Percentiles rank a stretch among this genome's conserved stretches.
phyloP scores from a whole-genome alignment of 2,888 invertebrate species.

The Macrosiphum euphorbiae region DNA sequence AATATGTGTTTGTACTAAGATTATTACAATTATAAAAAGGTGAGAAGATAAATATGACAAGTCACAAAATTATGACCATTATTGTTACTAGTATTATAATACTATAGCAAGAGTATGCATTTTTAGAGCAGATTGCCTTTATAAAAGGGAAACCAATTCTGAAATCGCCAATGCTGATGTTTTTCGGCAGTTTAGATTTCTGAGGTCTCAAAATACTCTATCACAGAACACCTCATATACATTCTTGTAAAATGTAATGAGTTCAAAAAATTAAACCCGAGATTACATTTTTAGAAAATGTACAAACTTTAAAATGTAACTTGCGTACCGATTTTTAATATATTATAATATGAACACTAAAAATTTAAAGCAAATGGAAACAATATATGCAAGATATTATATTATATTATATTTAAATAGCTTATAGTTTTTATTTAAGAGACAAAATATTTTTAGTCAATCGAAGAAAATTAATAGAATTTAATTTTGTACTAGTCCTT shows the following conservation, averaged over 20 bases:
- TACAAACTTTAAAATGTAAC: neutral
- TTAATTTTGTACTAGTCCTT: neutral
- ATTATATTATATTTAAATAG: neutral
- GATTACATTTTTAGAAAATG: neutral
- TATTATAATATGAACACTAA: neutral
- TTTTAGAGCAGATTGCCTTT: neutral
- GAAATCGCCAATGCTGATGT: neutral
- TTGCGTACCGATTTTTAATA: neutral
- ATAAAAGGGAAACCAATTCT: neutral
- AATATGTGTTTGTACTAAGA: neutral
- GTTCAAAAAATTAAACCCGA: neutral
- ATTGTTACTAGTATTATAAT: neutral
- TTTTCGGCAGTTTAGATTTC: neutral
- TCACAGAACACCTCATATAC: neutral
- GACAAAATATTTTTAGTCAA: neutral
- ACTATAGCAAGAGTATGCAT: neutral
- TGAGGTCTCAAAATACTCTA: neutral
- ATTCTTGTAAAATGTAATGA: neutral
- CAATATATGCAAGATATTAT: neutral
- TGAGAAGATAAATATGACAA: neutral
- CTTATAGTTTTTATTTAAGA: neutral
- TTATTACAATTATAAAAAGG: neutral
- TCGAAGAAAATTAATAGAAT: neutral
- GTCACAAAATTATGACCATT: neutral
- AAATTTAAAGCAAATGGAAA: neutral